phyloP scores from a whole-genome alignment of 2,113 vertebrate genomes.

The Callorhinus ursinus region DNA sequence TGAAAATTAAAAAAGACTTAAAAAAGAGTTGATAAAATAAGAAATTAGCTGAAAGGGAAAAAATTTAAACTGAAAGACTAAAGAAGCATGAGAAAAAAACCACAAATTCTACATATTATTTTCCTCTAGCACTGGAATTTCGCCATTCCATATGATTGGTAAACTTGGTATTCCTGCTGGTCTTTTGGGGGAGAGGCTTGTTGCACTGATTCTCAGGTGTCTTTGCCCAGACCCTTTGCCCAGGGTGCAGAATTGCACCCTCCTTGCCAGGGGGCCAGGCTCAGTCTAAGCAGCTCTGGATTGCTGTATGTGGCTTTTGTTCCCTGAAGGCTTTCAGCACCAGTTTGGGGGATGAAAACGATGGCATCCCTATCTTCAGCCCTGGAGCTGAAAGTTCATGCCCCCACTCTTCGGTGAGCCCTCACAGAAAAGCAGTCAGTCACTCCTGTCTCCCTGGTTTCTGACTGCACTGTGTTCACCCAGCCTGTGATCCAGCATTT shows the following conservation, averaged over 20 bases:
- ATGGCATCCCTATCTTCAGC: background rate
- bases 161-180: background rate
- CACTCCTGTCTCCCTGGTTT: background rate
- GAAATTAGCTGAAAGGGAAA: background rate
- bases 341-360: background rate
- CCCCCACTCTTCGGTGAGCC: background rate
- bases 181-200: background rate
- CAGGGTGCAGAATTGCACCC: background rate
- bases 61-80: background rate
- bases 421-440: background rate
- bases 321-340: background rate
- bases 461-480: background rate
- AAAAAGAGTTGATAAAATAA: background rate
- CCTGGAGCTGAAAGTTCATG: background rate
- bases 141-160: background rate
- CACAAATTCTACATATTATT: background rate
- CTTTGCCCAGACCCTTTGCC: background rate
- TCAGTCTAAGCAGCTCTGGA: background rate
- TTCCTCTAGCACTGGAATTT: background rate
- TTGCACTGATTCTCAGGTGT: background rate
- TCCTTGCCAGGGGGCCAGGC: background rate
- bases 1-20: background rate
- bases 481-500: background rate
- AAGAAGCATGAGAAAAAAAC: background rate
- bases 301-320: background rate